phyloP scores from a whole-genome alignment of 2,113 vertebrate species.

The Elachura formosa region DNA sequence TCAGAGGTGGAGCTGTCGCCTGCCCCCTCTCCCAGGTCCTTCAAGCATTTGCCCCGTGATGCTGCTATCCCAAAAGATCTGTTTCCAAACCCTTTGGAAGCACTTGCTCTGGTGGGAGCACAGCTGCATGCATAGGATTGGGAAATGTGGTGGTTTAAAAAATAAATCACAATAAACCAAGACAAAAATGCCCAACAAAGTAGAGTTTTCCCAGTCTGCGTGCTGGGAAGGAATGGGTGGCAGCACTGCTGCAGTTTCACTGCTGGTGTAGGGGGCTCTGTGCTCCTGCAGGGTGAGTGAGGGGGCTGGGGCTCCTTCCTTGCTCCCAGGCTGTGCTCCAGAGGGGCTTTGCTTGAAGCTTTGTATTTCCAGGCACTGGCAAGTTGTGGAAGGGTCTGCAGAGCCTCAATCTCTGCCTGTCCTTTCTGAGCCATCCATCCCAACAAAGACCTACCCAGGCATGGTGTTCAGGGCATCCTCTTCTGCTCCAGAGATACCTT shows the following conservation, averaged over 20 bases:
- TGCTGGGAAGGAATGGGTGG: neutral
- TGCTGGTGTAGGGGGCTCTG: neutral
- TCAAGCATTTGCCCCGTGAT: neutral
- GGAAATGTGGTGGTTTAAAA: neutral
- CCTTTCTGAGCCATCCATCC: neutral
- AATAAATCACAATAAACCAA: neutral
- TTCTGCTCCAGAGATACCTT: neutral
- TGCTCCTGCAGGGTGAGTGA: neutral
- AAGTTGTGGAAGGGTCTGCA: neutral
- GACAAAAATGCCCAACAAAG: neutral
- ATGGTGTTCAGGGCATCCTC: neutral
- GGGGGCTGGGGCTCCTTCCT: neutral
- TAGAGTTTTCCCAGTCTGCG: neutral
- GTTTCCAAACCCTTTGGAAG: neutral
- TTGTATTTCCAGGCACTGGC: neutral
- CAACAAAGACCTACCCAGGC: neutral
- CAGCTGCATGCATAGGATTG: rapidly evolving
- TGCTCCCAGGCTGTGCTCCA: neutral
- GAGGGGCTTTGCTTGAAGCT: neutral
- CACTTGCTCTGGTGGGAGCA: neutral
- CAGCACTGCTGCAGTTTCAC: neutral
- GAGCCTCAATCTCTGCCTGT: neutral
- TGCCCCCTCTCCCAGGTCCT: conserved; percentile 1
- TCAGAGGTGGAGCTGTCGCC: neutral
- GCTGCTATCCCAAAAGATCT: neutral